Percentiles rank a stretch among this genome's conserved stretches.
Evolutionary conservation across 2,113 vertebrate genomes (phyloP).

Genomic region (Oreochromis spilurus): DNA sequence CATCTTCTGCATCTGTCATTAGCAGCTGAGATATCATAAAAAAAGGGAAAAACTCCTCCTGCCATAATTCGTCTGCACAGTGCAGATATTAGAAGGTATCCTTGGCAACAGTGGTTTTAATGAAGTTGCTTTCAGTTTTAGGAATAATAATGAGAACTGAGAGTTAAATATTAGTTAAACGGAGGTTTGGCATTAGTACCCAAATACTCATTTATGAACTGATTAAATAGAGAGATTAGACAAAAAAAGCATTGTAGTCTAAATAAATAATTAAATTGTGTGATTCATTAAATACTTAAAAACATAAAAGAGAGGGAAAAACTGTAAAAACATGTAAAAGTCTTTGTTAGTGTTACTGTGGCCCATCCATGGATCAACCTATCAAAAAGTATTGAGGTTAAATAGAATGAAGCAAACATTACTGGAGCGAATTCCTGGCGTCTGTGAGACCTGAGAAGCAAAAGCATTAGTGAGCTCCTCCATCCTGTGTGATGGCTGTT

Average conservation of each 20-base stretch:
- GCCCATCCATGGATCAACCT: background rate
- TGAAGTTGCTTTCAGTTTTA: background rate
- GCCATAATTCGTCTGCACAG: background rate
- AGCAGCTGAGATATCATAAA: background rate
- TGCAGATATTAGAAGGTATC: background rate
- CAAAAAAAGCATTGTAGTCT: background rate
- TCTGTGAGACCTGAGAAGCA: slow-evolving; percentile 10
- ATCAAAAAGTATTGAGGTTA: background rate
- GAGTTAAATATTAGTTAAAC: slow-evolving; percentile 8
- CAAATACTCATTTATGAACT: background rate
- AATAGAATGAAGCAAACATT: background rate
- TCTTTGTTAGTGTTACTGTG: background rate
- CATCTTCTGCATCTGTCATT: background rate
- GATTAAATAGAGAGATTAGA: background rate
- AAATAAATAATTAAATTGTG: background rate
- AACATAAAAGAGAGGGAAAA: background rate
- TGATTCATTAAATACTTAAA: background rate
- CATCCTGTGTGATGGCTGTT: background rate
- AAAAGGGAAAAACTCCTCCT: background rate
- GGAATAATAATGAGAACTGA: background rate
- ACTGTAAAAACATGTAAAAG: background rate
- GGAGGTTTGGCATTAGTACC: background rate
- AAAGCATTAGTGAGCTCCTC: slow-evolving; percentile 2
- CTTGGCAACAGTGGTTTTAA: background rate
- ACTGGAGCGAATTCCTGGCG: background rate